These are phyloP conservation scores for Philotrypesis tridentata DNA, from an alignment of 1,140 invertebrate species.

Conservation along the genomic window DNA sequence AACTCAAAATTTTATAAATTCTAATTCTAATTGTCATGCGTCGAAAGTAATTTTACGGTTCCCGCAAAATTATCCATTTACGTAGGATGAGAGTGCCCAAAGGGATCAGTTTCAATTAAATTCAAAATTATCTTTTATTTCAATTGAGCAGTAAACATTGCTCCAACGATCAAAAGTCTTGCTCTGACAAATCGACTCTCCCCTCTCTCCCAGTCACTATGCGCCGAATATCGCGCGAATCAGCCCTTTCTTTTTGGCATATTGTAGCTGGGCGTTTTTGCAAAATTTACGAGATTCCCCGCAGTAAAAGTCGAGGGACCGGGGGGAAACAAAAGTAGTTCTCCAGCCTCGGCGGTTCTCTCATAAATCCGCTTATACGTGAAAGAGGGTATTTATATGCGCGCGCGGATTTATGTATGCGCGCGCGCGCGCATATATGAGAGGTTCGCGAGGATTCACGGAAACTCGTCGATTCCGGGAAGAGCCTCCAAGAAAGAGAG, in stretches of 20 bases:
- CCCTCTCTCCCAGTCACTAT: constrained; percentile 7
- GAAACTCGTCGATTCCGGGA: constrained; percentile 34
- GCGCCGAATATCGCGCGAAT: constrained; percentile 25
- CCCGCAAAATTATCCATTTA: no score
- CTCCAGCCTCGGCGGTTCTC: constrained; percentile 45
- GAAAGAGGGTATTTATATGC: constrained; percentile 38
- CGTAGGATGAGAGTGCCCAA: no score
- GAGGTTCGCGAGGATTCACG: constrained; percentile 29
- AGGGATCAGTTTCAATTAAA: no score
- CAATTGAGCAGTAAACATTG: no score
- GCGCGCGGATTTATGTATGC: background rate
- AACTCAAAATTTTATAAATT: no score
- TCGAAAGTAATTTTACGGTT: no score
- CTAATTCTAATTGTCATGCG: no score
- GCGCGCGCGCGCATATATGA: background rate
- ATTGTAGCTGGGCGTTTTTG: background rate
- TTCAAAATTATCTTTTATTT: no score
- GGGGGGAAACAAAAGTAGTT: constrained; percentile 34
- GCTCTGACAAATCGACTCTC: constrained; percentile 18
- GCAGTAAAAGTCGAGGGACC: constrained; percentile 23
- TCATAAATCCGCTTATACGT: constrained; percentile 44
- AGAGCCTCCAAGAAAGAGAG: background rate
- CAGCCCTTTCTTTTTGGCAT: constrained; percentile 6
- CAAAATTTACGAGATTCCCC: constrained; percentile 44
- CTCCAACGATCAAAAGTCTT: no score